Percentiles rank a stretch among this genome's conserved stretches.
phyloP scores from a whole-genome alignment of 2,888 invertebrate genomes.

The Tortrix viridana region DNA sequence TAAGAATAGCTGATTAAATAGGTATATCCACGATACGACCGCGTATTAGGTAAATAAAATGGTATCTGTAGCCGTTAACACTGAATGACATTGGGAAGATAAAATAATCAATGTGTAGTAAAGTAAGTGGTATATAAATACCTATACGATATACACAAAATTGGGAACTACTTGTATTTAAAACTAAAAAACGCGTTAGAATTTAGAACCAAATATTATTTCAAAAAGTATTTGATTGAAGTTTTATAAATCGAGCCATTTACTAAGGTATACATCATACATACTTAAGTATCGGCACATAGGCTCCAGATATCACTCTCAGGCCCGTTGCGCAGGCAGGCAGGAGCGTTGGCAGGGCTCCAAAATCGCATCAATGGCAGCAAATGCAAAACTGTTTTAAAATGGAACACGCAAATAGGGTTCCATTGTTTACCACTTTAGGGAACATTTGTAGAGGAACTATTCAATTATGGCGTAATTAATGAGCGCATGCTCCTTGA shows the following conservation, averaged over 20 bases:
- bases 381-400: slow-evolving; percentile 43
- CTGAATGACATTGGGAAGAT: slow-evolving; percentile 33
- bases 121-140: not conserved
- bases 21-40: slow-evolving; percentile 3
- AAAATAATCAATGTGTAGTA: slow-evolving; percentile 33
- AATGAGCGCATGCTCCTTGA: slow-evolving; percentile 2
- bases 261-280: not conserved
- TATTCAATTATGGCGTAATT: slow-evolving; percentile 10
- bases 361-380: slow-evolving; percentile 51
- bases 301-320: slow-evolving; percentile 43
- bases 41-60: slow-evolving; percentile 21
- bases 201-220: no score
- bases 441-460: slow-evolving; percentile 9
- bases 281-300: not conserved
- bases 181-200: no score
- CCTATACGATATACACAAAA: no score
- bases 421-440: slow-evolving; percentile 28
- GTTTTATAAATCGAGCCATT: no score
- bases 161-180: no score
- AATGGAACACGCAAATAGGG: slow-evolving; percentile 26
- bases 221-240: no score
- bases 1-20: slow-evolving; percentile 18
- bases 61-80: slow-evolving; percentile 25
- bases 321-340: no score
- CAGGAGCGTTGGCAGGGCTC: slow-evolving; percentile 56